Conservation (phyloP, 2,113 vertebrate species). For the Entelurus aequoreus region DNA sequence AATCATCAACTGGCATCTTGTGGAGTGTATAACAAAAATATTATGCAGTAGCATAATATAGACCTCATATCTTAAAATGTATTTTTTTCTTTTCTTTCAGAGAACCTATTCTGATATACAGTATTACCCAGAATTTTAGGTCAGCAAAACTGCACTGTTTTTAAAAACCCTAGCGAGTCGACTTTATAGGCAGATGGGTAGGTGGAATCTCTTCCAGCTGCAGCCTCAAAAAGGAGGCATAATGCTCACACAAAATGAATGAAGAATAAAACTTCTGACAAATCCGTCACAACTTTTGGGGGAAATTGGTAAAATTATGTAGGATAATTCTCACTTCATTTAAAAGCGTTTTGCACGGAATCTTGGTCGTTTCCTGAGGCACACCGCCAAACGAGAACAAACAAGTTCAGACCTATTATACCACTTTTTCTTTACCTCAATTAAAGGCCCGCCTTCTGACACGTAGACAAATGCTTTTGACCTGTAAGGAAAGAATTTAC, state of each 20-base stretch:
- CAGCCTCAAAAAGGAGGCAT: neutral
- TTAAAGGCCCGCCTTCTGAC: constrained; percentile 22
- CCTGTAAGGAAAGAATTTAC: constrained; percentile 28
- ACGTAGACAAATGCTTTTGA: constrained; percentile 36
- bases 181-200: constrained; percentile 47
- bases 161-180: constrained; percentile 32
- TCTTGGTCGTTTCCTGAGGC: constrained; percentile 29
- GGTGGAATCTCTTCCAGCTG: constrained; percentile 39
- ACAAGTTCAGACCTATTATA: constrained; percentile 49
- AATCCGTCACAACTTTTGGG: neutral
- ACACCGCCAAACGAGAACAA: constrained; percentile 37
- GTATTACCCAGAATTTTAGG: constrained; percentile 22
- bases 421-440: constrained; percentile 36
- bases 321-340: constrained; percentile 17
- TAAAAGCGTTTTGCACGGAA: constrained; percentile 6
- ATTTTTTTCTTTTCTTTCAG: constrained; percentile 1
- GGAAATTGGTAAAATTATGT: constrained; percentile 1
- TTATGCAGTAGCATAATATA: constrained; percentile 2
- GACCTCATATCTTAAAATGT: constrained; percentile 13
- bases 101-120: constrained; percentile 15
- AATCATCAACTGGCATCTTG: no score
- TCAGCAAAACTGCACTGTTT: constrained; percentile 34
- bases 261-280: neutral
- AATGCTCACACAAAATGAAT: neutral
- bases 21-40: no score